Percentiles rank a stretch among this genome's conserved stretches.
phyloP scores from a whole-genome alignment of 2,113 vertebrate genomes.

The Connochaetes taurinus region DNA sequence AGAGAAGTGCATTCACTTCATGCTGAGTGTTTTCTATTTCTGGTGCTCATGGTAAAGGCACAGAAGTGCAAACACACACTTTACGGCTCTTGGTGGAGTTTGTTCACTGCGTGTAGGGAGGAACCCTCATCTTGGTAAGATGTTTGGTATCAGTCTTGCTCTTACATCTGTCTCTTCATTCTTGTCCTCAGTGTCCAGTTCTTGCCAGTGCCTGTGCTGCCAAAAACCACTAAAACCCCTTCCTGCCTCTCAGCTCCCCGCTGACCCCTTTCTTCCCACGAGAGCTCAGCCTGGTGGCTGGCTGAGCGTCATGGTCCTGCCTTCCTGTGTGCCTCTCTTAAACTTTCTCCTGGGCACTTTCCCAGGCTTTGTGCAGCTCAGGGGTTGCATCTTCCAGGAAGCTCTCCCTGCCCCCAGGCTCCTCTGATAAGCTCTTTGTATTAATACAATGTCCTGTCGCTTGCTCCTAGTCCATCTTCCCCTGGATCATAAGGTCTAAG shows the following conservation, averaged over 20 bases:
- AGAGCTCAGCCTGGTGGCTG: not conserved
- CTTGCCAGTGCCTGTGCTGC: not conserved
- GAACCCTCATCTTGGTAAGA: not conserved
- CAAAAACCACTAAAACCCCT: accelerated
- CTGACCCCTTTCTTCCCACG: accelerated
- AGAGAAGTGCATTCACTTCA: not conserved
- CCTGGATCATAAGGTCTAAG: accelerated
- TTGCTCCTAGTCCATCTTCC: not conserved
- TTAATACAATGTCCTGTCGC: not conserved
- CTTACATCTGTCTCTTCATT: not conserved
- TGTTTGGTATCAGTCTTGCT: accelerated
- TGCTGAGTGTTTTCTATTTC: not conserved
- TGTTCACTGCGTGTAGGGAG: accelerated
- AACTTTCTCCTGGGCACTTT: not conserved
- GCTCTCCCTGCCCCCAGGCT: not conserved
- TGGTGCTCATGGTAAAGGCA: not conserved
- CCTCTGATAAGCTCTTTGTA: too few relatives aligned
- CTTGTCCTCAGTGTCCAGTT: not conserved
- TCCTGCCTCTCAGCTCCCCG: not conserved
- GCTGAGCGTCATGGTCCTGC: accelerated
- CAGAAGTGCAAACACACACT: not conserved
- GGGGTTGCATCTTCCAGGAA: not conserved
- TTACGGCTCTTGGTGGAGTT: not conserved
- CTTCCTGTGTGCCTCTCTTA: not conserved
- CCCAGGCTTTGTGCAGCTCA: not conserved